Base-by-base conservation (phyloP, 2,797 vertebrate genomes). In the Helicolenus hilgendorfi region DNA sequence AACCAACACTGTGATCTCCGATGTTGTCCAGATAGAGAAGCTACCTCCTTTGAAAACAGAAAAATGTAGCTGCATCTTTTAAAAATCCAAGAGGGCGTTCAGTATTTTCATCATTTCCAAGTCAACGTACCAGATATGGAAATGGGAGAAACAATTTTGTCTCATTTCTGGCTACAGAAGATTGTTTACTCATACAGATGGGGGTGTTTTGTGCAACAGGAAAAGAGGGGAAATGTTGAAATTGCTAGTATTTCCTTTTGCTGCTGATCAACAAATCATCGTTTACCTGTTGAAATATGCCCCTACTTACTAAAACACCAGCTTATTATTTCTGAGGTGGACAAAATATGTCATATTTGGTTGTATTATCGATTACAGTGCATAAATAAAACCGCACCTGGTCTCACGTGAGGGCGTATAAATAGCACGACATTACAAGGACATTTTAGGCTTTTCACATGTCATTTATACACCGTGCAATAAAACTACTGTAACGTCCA, bases 361-460 rank as follows among this genome's bases (percentile, higher is more conserved):
- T 7, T 20, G 26, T 22, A 2, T 60, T 41, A 9, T 10, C 1
- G 1, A 65, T 60, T 36, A 3, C n/a, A 24, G 24, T 2, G 11
- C 22, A 38, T 24, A 68, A 5, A 72, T 65, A 3, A 55, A 49
- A 58, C 26, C 22, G 2, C 7, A 24, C 22, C 6, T 24, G 15
- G 15, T 20, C 15, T 20, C 41, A 20, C 15, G 41, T 0, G 41
- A 49, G 0, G 15, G 41, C 0, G 0, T 49, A 49, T 49, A 49
- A 49, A 49, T 49, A 49, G 15, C 41, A 49, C 0, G 3, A 49
- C 15, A 18, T 49, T 49, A 49, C 41, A 49, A 18, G 41, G 41
- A 18, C 38, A 38, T 38, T 11, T 38, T 13, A 4, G 36, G 2
- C 36, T 2, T 38, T 38, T 45, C 15, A 45, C 41, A 18, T 45